Evolutionary conservation across 92 coral and sea anemone genomes (phyloP), one percentile per base, ranked within the genome.

Genomic region (Parazoanthus swiftii): DNA sequence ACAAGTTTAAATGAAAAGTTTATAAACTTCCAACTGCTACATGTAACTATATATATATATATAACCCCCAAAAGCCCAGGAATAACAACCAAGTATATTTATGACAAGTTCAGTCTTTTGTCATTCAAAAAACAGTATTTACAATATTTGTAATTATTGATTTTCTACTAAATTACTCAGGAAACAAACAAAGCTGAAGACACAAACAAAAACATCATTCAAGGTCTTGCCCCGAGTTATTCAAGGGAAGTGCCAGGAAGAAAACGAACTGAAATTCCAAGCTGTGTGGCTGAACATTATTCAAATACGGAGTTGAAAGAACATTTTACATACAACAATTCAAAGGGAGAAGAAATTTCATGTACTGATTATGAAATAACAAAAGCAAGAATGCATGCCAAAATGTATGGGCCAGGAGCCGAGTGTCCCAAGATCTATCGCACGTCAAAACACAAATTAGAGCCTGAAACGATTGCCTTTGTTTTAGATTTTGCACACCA

Each of bases 391-490:
- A 36, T 75, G 16, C 79, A 75, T 75, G 79, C 25, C 9, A 36
- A 36, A 75, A 75, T 25, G 23, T 75, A 38, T 82, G 54, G 81
- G 63, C 76, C 88, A 48, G 88, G 88, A 42, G 81, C 88, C 23
- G 46, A 77, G 51, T 18, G 38, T 44, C 81, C 88, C 44, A 85
- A 76, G 70, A 48, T 48, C 8, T 26, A 25, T 82, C 48, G 15
- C 44, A 29, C 77, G 25, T 36, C 35, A 39, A 26, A 56, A 7
- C 81, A 25, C 18, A 74, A 72, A 73, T 67, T 51, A 48, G 37
- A 72, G 33, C 71, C 85, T 29, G 89, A 78, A 87, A 79, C 66
- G 50, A 78, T 87, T 9, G 89, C 89, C 38, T 87, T 78, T 79
- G 84, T 65, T 25, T 37, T 87, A 37, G 85, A 87, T 54, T 78